Base-by-base conservation (phyloP, 2,888 invertebrate genomes). In the Melanchra persicariae region DNA sequence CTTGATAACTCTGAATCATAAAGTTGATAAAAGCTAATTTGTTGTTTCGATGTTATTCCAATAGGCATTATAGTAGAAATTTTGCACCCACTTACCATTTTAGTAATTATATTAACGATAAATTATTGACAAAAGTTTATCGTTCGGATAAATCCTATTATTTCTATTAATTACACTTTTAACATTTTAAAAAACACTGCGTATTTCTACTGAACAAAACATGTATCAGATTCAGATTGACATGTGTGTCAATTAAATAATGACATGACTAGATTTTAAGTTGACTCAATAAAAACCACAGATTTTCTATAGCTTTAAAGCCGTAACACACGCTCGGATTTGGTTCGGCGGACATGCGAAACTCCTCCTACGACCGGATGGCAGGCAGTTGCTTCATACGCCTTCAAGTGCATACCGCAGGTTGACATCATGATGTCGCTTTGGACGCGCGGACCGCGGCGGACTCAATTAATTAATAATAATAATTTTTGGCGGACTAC, bases 1-100 rank as follows among this genome's bases (percentile, higher is more conserved):
- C 97, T 89, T 90, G 90, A 88, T 90, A 90, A 86, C 89, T 90
- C 90, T 90, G 86, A 86, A 88, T 87, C 85, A 89, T 81, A 87
- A 76, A 81, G 70, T 78, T 82, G 82, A 79, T 84, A 79, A 82
- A 75, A 65, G 60, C 52, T 55, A 70, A 54, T 70, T 62, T 78
- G 72, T 78, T 70, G 68, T 78, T 68, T 51, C 54, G 12, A 71
- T 76, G 68, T 74, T 71, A 77, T 57, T 74, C 30, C 43, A 63
- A 19, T 61, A 58, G 0, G 22, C 22, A 71, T 22, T 49, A 43
- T 22, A 26, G 24, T 45, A 55, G 17, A 45, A 63, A 64, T n/a
- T 17, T 47, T 47, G 19, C 22, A 47, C 10, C 12, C 3, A 76
- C 84, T 82, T 70, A 84, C 84, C 84, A 84, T 84, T 73, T 67